Base-by-base conservation (phyloP, 2,888 invertebrate genomes). In the Ornithoptera priamus region DNA sequence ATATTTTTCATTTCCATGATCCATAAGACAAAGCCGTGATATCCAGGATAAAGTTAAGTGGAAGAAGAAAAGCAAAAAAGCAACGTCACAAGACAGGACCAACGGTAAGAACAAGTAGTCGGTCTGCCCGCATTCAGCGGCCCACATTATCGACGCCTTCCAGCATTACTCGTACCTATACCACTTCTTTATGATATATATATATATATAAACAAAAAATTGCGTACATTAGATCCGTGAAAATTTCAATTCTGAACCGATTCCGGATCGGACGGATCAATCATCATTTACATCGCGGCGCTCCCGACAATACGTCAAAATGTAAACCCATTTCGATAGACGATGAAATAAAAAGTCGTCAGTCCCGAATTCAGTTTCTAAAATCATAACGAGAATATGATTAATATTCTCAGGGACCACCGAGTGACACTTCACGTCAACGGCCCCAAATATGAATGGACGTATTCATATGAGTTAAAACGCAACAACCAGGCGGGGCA, bases 361-460 rank as follows among this genome's bases (percentile, higher is more conserved):
- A 61, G 65, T 59, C 68, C 59, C 50, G 65, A 65, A 59, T 62
- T 71, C 59, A 76, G 77, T 80, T 74, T 76, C 75, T 74, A 80
- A 77, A 78, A 80, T 75, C 71, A 71, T 77, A 79, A 79, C 78
- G 77, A 78, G 78, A 80, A 78, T 73, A 82, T 89, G 89, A 90
- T 90, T 88, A 88, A 88, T 88, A 86, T 85, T 82, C 82, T 78
- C 78, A 74, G 80, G 76, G 78, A 82, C 78, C 80, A 74, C 74
- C 76, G 78, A 82, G 78, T 83, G 85, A 84, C 85, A 90, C 85
- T 85, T 82, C 82, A 85, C 83, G 88, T 90, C 88, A 89, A 76
- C 86, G 81, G 75, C 79, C 80, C 78, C 78, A 89, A 89, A 92
- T 88, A 83, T 83, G 89, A 91, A 91, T 92, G 90, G 91, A 90